Conservation (phyloP, 2,888 invertebrate genomes). For the Carpatolechia fugitivella region DNA sequence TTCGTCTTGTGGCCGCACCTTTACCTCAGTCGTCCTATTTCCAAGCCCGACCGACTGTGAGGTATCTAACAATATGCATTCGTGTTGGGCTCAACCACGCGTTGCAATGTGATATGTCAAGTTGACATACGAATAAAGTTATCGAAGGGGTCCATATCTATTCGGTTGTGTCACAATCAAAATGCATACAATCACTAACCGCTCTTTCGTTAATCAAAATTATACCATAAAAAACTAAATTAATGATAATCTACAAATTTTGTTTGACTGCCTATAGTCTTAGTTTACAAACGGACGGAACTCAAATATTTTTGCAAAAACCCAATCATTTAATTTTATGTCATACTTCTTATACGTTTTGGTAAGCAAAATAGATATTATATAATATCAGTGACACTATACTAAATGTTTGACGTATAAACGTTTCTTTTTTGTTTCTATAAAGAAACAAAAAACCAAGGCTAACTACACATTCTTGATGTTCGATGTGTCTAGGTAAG, state of each 20-base stretch:
- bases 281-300: no score
- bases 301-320: no score
- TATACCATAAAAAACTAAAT: no score
- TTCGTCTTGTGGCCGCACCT: conserved; percentile 51
- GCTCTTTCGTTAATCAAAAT: no score
- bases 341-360: no score
- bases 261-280: no score
- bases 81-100: conserved; percentile 40
- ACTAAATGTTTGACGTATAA: no score
- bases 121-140: conserved; percentile 9
- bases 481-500: no score
- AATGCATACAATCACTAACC: background rate
- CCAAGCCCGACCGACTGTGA: conserved; percentile 31
- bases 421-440: no score
- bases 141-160: background rate
- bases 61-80: conserved; percentile 25
- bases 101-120: conserved; percentile 24
- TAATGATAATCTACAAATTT: no score
- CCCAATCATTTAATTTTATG: no score
- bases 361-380: no score
- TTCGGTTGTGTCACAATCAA: background rate
- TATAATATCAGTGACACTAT: background rate
- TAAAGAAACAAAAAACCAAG: background rate
- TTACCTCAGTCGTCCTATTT: conserved; percentile 54
- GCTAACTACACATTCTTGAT: background rate